Conservation (phyloP, 2,797 vertebrate species). For the Numenius phaeopus region DNA sequence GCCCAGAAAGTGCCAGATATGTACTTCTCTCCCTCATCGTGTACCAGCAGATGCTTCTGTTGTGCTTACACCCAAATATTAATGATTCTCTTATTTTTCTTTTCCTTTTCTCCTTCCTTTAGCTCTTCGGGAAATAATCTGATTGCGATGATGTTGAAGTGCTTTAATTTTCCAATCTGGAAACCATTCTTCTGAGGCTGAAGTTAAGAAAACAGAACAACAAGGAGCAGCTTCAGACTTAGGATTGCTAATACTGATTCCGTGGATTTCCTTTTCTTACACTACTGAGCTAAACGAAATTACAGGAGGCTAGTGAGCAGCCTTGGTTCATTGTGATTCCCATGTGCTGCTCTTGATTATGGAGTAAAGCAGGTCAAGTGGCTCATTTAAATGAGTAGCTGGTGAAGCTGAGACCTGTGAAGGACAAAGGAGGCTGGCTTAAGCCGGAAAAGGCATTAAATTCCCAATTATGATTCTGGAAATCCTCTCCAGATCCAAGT, state of each 20-base stretch:
- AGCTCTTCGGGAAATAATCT: not conserved
- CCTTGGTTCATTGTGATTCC: not conserved
- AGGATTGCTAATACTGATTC: conserved; percentile 52
- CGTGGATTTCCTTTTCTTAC: conserved; percentile 51
- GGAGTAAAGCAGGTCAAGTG: not conserved
- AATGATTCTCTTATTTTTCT: not conserved
- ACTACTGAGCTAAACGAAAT: conserved; percentile 25
- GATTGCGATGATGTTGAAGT: conserved; percentile 16
- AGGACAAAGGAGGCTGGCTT: conserved; percentile 64
- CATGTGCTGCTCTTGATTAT: conserved; percentile 11
- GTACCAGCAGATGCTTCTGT: not conserved
- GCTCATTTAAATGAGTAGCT: conserved; percentile 37
- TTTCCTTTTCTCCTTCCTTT: not conserved
- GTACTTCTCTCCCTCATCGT: not conserved
- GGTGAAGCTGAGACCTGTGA: conserved; percentile 72
- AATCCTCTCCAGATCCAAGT: not conserved
- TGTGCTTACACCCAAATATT: not conserved
- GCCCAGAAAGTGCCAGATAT: not conserved
- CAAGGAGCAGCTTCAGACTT: conserved; percentile 16
- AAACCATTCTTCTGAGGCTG: not conserved
- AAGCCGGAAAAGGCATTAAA: conserved; percentile 71
- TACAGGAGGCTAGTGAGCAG: conserved; percentile 12
- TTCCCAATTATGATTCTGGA: not conserved
- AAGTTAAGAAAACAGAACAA: not conserved
- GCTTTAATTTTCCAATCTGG: conserved; percentile 33